Evolutionary conservation across 1,140 invertebrate species (phyloP).

Genomic region (Drosophila ercepeae): DNA sequence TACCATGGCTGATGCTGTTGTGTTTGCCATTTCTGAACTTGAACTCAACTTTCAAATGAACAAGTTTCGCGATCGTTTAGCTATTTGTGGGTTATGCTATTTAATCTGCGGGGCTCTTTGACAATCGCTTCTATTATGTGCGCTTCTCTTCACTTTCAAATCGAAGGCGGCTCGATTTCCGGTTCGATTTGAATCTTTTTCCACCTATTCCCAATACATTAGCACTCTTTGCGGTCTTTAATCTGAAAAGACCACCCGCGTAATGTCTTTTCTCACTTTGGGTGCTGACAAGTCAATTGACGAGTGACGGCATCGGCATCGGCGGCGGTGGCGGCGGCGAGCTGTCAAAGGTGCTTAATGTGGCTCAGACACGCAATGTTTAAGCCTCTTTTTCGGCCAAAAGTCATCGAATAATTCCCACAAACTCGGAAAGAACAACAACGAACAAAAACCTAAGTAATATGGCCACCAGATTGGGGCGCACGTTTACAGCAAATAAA

Average conservation of each 20-base stretch:
- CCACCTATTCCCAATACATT: slow-evolving; percentile 3
- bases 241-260: slow-evolving; percentile 44
- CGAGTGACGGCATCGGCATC: slow-evolving; percentile 12
- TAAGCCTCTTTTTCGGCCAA: slow-evolving; percentile 16
- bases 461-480: slow-evolving; percentile 42
- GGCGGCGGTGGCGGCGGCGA: slow-evolving; percentile 5
- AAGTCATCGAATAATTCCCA: slow-evolving; percentile 63
- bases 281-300: slow-evolving; percentile 69
- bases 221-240: slow-evolving; percentile 20
- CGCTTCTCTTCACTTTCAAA: slow-evolving; percentile 62
- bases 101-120: slow-evolving; percentile 26
- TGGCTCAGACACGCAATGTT: slow-evolving; percentile 57
- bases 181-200: slow-evolving; percentile 61
- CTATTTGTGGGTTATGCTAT: slow-evolving; percentile 27
- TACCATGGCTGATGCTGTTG: slow-evolving; percentile 18
- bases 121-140: slow-evolving; percentile 29
- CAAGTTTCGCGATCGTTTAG: slow-evolving; percentile 54
- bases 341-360: slow-evolving; percentile 44
- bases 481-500: slow-evolving; percentile 78
- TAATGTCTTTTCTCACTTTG: slow-evolving; percentile 53
- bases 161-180: slow-evolving; percentile 46
- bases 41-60: slow-evolving; percentile 57
- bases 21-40: slow-evolving; percentile 50
- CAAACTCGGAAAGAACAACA: slow-evolving; percentile 17
- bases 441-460: slow-evolving; percentile 9